Base-by-base conservation (phyloP, 2,888 invertebrate genomes). In the Clostera curtula region DNA sequence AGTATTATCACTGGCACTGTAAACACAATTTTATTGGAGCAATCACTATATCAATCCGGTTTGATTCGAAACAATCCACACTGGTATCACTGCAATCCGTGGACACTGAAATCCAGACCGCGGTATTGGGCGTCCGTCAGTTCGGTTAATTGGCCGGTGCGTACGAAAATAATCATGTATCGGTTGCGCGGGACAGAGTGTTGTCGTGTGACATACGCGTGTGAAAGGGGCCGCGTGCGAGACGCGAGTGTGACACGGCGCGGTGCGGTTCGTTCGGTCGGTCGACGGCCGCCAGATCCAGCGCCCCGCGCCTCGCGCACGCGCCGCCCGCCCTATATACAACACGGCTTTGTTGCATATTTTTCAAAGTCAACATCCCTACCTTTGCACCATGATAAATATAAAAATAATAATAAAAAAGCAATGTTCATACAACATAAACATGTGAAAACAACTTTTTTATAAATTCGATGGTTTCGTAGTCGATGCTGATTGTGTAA, bases 21-120 rank as follows among this genome's bases (percentile, higher is more conserved):
- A 19, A 26, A 27, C 40, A 50, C 39, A 8, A 29, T 34, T 36
- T 36, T 30, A 33, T 30, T 26, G 29, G 7, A 25, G 27, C 26
- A 34, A 45, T 43, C 26, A 46, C 42, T 33, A 30, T 38, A 39
- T 30, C 34, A 40, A 40, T n/a, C n/a, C 25, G 34, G 19, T 34
- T 25, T 19, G 26, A 33, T 24, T 15, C 13, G 13, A 48, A 23
- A 23, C 2, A 64, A 68, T 73, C 70, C 70, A 50, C 36, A 47
- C 36, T 27, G 48, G 40, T 44, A 51, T 54, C 82, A 83, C 83
- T 83, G 83, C 80, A 82, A 80, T 83, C 82, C 82, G 58, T 58
- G 40, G 44, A 48, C 82, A 83, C 82, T 82, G 82, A 56, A 82
- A 83, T 83, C 82, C 82, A 75, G 49, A 53, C 41, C 40, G 50